Percentiles rank a stretch among this genome's conserved stretches.
These are phyloP conservation scores for Serinus canaria DNA, from an alignment of 2,113 vertebrate genomes.

Conservation along the genomic window DNA sequence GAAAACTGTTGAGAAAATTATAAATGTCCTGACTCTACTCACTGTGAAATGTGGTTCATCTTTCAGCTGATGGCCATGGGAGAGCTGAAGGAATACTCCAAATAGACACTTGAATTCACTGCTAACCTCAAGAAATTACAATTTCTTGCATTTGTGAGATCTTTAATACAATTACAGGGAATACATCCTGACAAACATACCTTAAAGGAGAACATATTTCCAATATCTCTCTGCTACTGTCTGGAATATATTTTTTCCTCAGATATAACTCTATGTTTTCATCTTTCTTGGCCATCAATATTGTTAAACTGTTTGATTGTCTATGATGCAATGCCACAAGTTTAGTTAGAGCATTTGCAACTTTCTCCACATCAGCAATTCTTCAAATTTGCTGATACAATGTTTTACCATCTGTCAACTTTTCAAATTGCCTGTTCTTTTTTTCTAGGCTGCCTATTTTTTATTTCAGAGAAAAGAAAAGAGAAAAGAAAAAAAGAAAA, in stretches of 20 bases:
- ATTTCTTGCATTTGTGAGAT: background rate
- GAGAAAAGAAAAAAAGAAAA: too few relatives aligned
- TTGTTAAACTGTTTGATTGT: background rate
- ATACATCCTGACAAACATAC: background rate
- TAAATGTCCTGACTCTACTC: background rate
- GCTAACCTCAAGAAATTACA: fast-evolving
- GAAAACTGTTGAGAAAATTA: background rate
- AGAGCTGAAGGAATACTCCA: background rate
- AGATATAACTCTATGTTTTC: background rate
- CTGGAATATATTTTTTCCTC: background rate
- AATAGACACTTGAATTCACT: background rate
- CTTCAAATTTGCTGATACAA: background rate
- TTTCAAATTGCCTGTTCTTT: background rate
- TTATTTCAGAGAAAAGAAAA: background rate
- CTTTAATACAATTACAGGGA: background rate
- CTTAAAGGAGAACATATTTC: background rate
- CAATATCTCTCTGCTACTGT: background rate
- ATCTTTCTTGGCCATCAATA: background rate
- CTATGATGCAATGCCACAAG: background rate
- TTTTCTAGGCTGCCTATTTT: background rate
- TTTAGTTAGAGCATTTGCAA: background rate
- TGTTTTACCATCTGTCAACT: background rate
- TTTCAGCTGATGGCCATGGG: background rate
- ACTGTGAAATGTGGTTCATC: background rate
- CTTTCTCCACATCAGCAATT: background rate